These are phyloP conservation scores for Aphodius granarius DNA, from an alignment of 2,888 invertebrate genomes.

Conservation along the genomic window DNA sequence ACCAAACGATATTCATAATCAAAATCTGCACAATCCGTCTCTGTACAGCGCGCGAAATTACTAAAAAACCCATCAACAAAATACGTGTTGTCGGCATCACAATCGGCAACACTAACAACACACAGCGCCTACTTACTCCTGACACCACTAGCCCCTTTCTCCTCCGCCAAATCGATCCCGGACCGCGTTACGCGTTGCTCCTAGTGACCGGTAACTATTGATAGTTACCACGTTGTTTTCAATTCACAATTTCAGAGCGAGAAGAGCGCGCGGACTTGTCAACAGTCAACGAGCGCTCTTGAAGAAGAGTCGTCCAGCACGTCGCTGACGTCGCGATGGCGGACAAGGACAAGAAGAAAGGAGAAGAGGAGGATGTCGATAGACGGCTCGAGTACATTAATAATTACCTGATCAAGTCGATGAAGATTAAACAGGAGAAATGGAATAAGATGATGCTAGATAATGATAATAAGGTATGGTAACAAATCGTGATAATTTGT, in stretches of 20 bases:
- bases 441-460: constrained; percentile 81
- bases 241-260: not conserved
- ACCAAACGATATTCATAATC: not conserved
- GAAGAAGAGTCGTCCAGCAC: not conserved
- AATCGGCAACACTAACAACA: not conserved
- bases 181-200: not conserved
- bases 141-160: not conserved
- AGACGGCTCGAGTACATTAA: constrained; percentile 77
- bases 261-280: not conserved
- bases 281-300: constrained; percentile 1
- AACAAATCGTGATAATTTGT: not conserved
- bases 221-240: constrained; percentile 17
- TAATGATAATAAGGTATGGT: constrained; percentile 68
- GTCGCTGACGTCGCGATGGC: constrained; percentile 27
- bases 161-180: not conserved
- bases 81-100: not conserved
- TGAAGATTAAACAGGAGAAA: constrained; percentile 83
- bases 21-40: not conserved
- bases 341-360: constrained; percentile 46
- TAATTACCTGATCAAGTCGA: constrained; percentile 70
- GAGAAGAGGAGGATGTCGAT: constrained; percentile 61
- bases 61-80: not conserved
- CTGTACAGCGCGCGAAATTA: not conserved
- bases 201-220: constrained; percentile 10
- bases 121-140: not conserved